Base-by-base conservation (phyloP, 1,140 invertebrate species). In the Drosophila obscura region DNA sequence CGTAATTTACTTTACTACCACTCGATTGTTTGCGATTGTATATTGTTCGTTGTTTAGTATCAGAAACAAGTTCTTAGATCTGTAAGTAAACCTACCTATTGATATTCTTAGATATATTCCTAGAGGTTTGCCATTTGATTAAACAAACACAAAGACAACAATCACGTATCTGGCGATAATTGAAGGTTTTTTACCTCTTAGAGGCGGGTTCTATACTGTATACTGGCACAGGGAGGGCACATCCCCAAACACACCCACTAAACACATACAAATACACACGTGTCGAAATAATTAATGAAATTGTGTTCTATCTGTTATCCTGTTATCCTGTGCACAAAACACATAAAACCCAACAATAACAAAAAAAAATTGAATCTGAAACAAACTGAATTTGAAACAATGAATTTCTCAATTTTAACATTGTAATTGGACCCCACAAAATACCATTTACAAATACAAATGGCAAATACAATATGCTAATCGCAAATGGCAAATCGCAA, bases 321-420 rank as follows among this genome's bases (percentile, higher is more conserved):
- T 69, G 66, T 68, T 69, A 35, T 35, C 68, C 45, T 58, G 64
- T 69, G 67, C 67, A 71, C 65, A 58, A 69, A 44, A 69, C 67
- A 69, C 26, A 52, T 45, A 31, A 48, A 19, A 53, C 15, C 19
- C 19, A 19, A 69, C 31, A 60, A n/a, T 19, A 67, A 43, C 64
- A 28, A 66, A n/a, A 28, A 66, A n/a, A 43, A 57, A 57, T 11
- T 58, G 22, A 62, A 31, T 44, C 9, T 24, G 46, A 64, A 66
- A 68, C 15, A 26, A 44, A 7, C 11, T 1, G 43, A 61, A 61
- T 46, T n/a, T 31, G 28, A 51, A 45, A 55, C 35, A 19, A 39
- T 43, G 31, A 46, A 53, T 39, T 53, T n/a, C 28, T 15, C 15
- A 53, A 48, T 45, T 46, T 61, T 15, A 26, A 53, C 26, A 35